Conservation (phyloP, 1,140 invertebrate species). For the Cherax destructor region DNA sequence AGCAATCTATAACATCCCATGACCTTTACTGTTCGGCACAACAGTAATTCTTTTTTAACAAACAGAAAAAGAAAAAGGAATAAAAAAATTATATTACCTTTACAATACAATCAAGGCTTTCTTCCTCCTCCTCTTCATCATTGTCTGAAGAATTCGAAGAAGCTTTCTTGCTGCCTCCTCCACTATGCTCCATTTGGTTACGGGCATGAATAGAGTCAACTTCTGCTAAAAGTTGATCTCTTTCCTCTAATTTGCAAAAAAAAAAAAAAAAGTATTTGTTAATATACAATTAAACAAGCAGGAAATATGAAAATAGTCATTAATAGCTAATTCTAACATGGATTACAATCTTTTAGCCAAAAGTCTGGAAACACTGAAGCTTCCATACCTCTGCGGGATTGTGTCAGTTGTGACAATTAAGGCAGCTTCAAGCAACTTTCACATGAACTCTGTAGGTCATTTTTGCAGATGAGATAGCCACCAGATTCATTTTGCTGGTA, state of each 20-base stretch:
- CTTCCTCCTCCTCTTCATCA: slow-evolving; percentile 75
- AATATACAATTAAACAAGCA: too few relatives aligned
- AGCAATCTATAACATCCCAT: background rate
- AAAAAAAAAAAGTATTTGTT: background rate
- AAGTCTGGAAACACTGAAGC: too few relatives aligned
- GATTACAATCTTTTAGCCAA: too few relatives aligned
- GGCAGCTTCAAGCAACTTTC: too few relatives aligned
- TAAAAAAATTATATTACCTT: slow-evolving; percentile 78
- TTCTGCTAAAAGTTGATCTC: slow-evolving; percentile 75
- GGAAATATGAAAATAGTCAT: too few relatives aligned
- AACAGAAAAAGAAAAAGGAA: background rate
- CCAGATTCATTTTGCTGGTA: too few relatives aligned
- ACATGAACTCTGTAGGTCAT: too few relatives aligned
- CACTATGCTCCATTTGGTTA: slow-evolving; percentile 34
- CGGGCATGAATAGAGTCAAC: slow-evolving; percentile 60
- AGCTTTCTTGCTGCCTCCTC: slow-evolving; percentile 75
- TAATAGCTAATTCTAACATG: too few relatives aligned
- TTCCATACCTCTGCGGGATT: too few relatives aligned
- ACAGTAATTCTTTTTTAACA: background rate
- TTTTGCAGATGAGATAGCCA: too few relatives aligned
- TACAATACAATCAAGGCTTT: slow-evolving; percentile 85
- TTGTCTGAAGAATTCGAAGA: slow-evolving; percentile 71
- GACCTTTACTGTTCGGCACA: background rate
- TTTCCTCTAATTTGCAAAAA: slow-evolving; percentile 78
- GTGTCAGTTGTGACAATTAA: too few relatives aligned